Percentiles rank a stretch among this genome's conserved stretches.
Conservation (phyloP, 2,113 vertebrate genomes). For the Hemiscyllium ocellatum region DNA sequence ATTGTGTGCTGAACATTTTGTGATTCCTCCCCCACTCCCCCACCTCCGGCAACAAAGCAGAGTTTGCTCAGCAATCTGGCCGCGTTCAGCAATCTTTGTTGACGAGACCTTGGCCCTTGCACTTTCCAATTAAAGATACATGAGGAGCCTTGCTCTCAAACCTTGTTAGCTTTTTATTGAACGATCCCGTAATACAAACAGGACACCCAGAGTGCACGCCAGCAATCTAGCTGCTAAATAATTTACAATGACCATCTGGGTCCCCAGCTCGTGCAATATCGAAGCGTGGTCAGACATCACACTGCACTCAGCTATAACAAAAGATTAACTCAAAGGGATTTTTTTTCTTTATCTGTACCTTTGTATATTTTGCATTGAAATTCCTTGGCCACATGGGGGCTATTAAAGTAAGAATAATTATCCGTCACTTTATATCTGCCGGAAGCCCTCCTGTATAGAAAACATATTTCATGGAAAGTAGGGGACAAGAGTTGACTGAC, state of each 20-base stretch:
- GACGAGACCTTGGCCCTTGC: conserved; percentile 3
- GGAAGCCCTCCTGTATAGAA: background rate
- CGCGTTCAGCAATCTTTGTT: background rate
- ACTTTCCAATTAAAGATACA: conserved; percentile 34
- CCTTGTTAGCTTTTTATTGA: conserved; percentile 35
- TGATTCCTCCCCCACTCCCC: background rate
- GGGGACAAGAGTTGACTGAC: background rate
- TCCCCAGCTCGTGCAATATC: background rate
- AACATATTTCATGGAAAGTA: background rate
- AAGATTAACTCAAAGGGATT: background rate
- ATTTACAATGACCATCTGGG: conserved; percentile 31
- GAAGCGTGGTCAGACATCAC: background rate
- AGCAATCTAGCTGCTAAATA: conserved; percentile 24
- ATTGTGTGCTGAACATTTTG: background rate
- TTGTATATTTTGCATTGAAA: background rate
- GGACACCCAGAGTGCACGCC: conserved; percentile 17
- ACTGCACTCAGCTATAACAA: background rate
- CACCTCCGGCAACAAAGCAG: background rate
- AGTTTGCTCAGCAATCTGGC: background rate
- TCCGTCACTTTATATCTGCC: conserved; percentile 4
- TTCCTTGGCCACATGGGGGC: background rate
- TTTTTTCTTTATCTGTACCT: background rate
- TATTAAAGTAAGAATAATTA: conserved; percentile 13
- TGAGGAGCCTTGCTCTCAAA: conserved; percentile 24
- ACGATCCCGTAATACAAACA: conserved; percentile 26